Conservation (phyloP, 2,888 invertebrate species). For the Bombyx huttoni region DNA sequence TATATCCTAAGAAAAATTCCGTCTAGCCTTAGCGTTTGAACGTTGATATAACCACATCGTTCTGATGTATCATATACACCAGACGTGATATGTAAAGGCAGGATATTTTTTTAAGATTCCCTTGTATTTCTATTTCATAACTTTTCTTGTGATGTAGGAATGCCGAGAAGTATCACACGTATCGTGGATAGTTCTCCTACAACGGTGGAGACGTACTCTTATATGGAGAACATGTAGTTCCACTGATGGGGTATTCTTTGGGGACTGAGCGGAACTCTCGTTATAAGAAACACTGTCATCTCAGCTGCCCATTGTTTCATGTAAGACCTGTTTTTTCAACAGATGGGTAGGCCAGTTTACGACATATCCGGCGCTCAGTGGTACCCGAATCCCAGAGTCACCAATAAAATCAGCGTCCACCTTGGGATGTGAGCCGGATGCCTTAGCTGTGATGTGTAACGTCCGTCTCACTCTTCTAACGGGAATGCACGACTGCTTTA, state of each 20-base stretch:
- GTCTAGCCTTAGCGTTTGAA: no score
- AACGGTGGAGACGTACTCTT: slow-evolving; percentile 29
- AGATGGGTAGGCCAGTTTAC: no score
- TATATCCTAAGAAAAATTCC: no score
- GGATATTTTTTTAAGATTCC: no score
- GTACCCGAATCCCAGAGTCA: no score
- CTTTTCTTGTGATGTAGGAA: slow-evolving; percentile 18
- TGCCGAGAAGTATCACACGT: slow-evolving; percentile 20
- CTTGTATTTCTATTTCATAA: neutral
- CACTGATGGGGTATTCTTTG: slow-evolving; percentile 19
- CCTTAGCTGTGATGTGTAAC: no score
- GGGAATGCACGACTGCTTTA: no score
- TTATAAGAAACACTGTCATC: slow-evolving; percentile 23
- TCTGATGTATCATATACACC: no score
- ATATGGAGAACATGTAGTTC: slow-evolving; percentile 38
- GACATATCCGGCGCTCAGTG: neutral
- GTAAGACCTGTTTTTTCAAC: slow-evolving; percentile 24
- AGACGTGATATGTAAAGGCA: no score
- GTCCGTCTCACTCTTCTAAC: no score
- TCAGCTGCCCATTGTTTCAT: slow-evolving; percentile 41
- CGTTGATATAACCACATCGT: no score
- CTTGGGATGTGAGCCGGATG: neutral
- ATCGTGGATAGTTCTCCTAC: slow-evolving; percentile 36
- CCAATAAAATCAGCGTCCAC: no score
- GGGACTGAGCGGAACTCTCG: slow-evolving; percentile 31